Evolutionary conservation across 2,113 vertebrate genomes (phyloP).

Genomic region (Petroica traversi): DNA sequence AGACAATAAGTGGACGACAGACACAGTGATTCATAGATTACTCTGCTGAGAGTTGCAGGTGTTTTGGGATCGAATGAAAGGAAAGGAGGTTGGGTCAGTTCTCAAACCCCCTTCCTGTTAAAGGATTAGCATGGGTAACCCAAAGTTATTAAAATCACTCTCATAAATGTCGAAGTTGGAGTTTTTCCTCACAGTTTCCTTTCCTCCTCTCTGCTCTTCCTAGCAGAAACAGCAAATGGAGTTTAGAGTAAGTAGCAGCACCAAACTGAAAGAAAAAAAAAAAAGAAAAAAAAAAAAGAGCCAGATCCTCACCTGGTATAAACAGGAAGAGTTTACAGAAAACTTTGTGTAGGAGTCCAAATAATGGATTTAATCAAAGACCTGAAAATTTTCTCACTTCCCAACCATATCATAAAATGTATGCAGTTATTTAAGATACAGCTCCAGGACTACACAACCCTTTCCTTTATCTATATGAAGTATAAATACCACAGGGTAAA

Average conservation of each 20-base stretch:
- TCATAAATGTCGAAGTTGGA: constrained; percentile 14
- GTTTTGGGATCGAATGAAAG: constrained; percentile 74
- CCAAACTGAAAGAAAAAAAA: background rate
- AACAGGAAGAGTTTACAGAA: constrained; percentile 32
- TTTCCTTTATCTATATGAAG: background rate
- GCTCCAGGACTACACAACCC: background rate
- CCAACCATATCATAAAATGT: accelerated
- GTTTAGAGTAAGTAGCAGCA: background rate
- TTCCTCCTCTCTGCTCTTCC: background rate
- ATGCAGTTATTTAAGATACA: background rate
- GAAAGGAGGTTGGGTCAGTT: constrained; percentile 50
- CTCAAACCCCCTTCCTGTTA: constrained; percentile 56
- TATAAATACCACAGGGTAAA: background rate
- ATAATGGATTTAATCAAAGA: background rate
- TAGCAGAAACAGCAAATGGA: background rate
- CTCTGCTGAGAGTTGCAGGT: constrained; percentile 81
- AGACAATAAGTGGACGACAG: constrained; percentile 80
- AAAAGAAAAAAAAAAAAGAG: background rate
- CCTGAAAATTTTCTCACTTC: background rate
- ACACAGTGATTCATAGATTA: constrained; percentile 84
- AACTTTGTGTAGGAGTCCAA: background rate
- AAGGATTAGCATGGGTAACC: constrained; percentile 49
- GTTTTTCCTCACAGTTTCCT: background rate
- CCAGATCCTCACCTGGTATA: background rate
- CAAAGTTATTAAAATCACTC: background rate